Conservation (phyloP, 2,888 invertebrate genomes). For the Chymomyza fuscimana region DNA sequence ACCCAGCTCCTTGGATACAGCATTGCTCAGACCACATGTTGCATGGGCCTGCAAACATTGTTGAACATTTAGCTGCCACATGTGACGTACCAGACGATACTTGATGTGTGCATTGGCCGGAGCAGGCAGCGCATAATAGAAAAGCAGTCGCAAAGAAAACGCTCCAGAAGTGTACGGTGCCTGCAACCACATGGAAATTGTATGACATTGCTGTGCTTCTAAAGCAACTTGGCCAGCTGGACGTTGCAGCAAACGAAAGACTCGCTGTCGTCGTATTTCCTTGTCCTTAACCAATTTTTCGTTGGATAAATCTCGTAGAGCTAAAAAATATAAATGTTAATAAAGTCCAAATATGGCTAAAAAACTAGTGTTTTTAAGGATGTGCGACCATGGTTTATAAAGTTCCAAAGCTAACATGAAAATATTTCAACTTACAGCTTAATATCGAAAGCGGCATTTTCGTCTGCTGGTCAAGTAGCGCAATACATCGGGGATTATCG, state of each 20-base stretch:
- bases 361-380: too few species aligned
- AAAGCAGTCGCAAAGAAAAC: constrained; percentile 84
- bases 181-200: constrained; percentile 83
- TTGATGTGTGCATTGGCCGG: constrained; percentile 59
- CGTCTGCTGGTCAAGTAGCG: constrained; percentile 72
- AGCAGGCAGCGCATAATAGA: constrained; percentile 84
- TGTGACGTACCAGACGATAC: constrained; percentile 84
- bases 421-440: constrained; percentile 67
- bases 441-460: constrained; percentile 77
- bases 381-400: too few species aligned
- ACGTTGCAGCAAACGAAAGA: constrained; percentile 74
- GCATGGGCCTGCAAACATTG: constrained; percentile 83
- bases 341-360: neutral
- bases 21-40: constrained; percentile 80
- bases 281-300: constrained; percentile 79
- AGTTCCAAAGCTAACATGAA: neutral
- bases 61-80: constrained; percentile 83
- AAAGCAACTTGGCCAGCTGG: constrained; percentile 55
- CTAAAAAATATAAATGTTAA: constrained; percentile 41
- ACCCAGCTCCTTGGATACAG: constrained; percentile 82
- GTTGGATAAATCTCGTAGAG: constrained; percentile 76
- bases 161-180: constrained; percentile 85
- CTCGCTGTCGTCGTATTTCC: constrained; percentile 78
- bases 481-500: constrained; percentile 78
- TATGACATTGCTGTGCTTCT: constrained; percentile 75